Evolutionary conservation across 2,888 invertebrate species (phyloP).

Genomic region (Mycogona germanica): DNA sequence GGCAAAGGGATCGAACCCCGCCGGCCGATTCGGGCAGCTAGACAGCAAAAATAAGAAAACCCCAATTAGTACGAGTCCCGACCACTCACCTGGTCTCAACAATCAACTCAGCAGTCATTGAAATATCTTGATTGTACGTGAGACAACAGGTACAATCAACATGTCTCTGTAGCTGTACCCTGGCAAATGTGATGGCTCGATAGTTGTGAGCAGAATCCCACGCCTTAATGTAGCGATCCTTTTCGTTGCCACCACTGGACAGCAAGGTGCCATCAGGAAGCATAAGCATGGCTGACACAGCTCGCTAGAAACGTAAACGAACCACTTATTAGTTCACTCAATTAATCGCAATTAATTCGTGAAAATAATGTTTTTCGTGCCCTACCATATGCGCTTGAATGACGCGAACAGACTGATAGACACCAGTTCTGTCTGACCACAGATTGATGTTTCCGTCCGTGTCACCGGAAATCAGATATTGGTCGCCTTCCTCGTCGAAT

Average conservation of each 20-base stretch:
- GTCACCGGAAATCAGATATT: slow-evolving; percentile 69
- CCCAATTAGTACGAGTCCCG: too few relatives aligned
- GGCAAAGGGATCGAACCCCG: slow-evolving; percentile 78
- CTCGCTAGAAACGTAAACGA: slow-evolving; percentile 33
- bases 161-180: slow-evolving; percentile 47
- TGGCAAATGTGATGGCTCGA: slow-evolving; percentile 76
- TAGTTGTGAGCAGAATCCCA: slow-evolving; percentile 88
- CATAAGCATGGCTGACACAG: slow-evolving; percentile 75
- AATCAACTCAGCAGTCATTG: too few relatives aligned
- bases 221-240: slow-evolving; percentile 76
- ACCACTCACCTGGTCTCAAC: too few relatives aligned
- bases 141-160: not conserved
- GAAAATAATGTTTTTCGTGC: not conserved
- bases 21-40: slow-evolving; percentile 76
- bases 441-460: slow-evolving; percentile 83
- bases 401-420: slow-evolving; percentile 41
- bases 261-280: slow-evolving; percentile 78
- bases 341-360: not conserved
- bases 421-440: slow-evolving; percentile 77
- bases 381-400: slow-evolving; percentile 21
- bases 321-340: too few relatives aligned
- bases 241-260: slow-evolving; percentile 65
- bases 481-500: slow-evolving; percentile 78
- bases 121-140: slow-evolving; percentile 19
- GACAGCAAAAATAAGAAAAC: slow-evolving; percentile 24